phyloP scores from a whole-genome alignment of 2,797 vertebrate genomes.

The Petrocephalus sullivani region DNA sequence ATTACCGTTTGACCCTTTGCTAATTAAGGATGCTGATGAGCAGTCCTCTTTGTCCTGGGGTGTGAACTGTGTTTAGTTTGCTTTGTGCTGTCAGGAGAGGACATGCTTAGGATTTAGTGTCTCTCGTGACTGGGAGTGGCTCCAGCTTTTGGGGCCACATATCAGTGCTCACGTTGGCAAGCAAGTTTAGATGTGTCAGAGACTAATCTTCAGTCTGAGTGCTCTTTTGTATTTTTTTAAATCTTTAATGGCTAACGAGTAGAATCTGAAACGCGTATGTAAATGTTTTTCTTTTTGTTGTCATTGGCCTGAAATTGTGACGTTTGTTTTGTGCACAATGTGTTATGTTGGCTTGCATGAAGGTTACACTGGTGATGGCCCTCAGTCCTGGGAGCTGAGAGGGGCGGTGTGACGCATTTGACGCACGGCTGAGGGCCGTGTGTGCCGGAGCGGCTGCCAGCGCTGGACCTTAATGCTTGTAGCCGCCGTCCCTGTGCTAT shows the following conservation, averaged over 20 bases:
- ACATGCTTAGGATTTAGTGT: not conserved
- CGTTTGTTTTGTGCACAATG: not conserved
- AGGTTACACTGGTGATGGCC: not conserved
- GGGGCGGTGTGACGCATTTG: not conserved
- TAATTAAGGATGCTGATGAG: constrained; percentile 17
- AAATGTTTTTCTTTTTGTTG: not conserved
- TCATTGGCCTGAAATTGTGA: not conserved
- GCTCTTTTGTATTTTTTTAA: not conserved
- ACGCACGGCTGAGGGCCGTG: not conserved
- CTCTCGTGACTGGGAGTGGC: not conserved
- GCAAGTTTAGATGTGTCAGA: not conserved
- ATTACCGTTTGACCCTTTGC: constrained; percentile 18
- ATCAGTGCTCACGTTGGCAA: not conserved
- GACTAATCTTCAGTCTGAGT: not conserved
- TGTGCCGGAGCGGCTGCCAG: not conserved
- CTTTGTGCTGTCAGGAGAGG: constrained; percentile 1
- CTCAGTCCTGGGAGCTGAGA: not conserved
- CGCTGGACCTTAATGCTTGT: not conserved
- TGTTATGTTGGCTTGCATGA: not conserved
- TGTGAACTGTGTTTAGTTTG: constrained; percentile 27
- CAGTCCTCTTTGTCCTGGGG: constrained; percentile 20
- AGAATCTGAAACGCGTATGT: not conserved
- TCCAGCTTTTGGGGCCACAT: not conserved
- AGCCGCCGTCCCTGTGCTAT: not conserved
- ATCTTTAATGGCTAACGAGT: not conserved